These are phyloP conservation scores for Enoplosus armatus DNA, from an alignment of 2,797 vertebrate species.

Conservation along the genomic window DNA sequence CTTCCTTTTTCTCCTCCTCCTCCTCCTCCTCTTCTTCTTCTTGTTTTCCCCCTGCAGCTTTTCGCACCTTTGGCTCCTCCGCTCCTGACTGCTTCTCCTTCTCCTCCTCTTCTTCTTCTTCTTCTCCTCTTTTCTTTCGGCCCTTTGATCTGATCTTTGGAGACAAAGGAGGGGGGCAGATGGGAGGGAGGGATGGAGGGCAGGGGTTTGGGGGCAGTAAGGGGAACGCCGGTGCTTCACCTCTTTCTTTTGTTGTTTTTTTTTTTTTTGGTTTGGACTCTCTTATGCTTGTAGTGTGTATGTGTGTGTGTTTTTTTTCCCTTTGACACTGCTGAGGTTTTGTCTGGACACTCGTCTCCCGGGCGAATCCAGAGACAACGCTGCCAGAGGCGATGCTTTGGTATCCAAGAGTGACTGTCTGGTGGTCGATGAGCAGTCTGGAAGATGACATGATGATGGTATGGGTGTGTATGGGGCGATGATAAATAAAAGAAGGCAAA, in stretches of 20 bases:
- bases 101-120: constrained; percentile 42
- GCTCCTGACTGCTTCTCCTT: constrained; percentile 73
- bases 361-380: constrained; percentile 76
- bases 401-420: constrained; percentile 84
- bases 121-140: constrained; percentile 64
- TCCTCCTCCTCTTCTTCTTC: constrained; percentile 54
- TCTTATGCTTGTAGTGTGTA: constrained; percentile 57
- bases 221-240: constrained; percentile 68
- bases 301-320: constrained; percentile 51
- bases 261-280: constrained; percentile 78
- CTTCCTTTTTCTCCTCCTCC: constrained; percentile 23
- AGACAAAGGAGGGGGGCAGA: constrained; percentile 76
- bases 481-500: constrained; percentile 69
- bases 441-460: constrained; percentile 61
- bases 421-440: constrained; percentile 69
- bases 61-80: constrained; percentile 67
- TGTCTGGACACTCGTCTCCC: constrained; percentile 81
- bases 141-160: constrained; percentile 79
- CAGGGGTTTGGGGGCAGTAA: constrained; percentile 70
- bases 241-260: constrained; percentile 74
- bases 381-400: constrained; percentile 83
- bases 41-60: constrained; percentile 70
- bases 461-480: constrained; percentile 28
- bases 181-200: constrained; percentile 73
- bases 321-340: constrained; percentile 81